A percentile compares a stretch with the other conserved stretches of the same genome.
These are phyloP conservation scores for Laterallus jamaicensis DNA, from an alignment of 2,113 vertebrate species.

Conservation along the genomic window DNA sequence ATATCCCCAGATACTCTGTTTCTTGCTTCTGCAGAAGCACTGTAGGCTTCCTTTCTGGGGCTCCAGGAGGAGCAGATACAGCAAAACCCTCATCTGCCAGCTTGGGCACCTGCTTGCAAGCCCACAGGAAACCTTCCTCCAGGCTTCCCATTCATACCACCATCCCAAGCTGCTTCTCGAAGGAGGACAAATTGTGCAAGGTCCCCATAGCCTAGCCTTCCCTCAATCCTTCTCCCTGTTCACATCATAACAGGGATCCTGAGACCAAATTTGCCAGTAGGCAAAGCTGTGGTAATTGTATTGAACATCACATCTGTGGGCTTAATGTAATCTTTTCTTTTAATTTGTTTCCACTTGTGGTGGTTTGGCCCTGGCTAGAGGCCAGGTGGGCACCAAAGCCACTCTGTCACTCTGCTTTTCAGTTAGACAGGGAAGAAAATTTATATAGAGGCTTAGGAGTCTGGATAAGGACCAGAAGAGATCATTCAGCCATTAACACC, in stretches of 20 bases:
- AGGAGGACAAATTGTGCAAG: background rate
- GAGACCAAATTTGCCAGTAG: background rate
- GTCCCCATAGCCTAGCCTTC: background rate
- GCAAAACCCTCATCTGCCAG: background rate
- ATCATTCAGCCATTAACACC: too few species aligned
- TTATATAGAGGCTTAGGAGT: too few species aligned
- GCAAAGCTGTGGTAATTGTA: constrained; percentile 38
- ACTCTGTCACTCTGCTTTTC: too few species aligned
- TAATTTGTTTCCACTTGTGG: background rate
- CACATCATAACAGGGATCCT: background rate
- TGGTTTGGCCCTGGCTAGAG: too few species aligned
- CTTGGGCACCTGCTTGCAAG: background rate
- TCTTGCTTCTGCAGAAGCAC: background rate
- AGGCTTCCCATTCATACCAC: rapidly evolving
- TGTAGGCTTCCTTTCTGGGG: background rate
- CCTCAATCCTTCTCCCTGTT: background rate
- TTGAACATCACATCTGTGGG: background rate
- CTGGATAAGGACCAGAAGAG: too few species aligned
- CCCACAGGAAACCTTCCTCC: background rate
- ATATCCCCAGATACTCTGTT: background rate
- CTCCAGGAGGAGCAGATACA: background rate
- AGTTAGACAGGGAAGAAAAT: too few species aligned
- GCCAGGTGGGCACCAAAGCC: too few species aligned
- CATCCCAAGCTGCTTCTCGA: background rate
- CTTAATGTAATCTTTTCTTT: constrained; percentile 33